Evolutionary conservation across 1,140 invertebrate species (phyloP), one percentile per base, ranked within the genome.

Genomic region (Heliconius himera): DNA sequence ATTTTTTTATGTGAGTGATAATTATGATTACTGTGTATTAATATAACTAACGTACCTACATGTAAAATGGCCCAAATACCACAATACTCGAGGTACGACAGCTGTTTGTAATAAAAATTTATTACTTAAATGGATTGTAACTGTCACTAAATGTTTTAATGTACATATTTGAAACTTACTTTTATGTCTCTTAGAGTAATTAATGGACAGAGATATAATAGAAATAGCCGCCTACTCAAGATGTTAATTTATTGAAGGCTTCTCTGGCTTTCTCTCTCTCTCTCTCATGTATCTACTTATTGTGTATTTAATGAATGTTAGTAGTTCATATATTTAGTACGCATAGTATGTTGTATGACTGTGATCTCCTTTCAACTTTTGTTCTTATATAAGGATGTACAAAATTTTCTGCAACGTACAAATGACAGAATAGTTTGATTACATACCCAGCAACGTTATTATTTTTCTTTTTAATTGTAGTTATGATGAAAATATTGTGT

Each of bases 291-390:
- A 20, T 1, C 4, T 8, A 41, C 56, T 13, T 46, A 46, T 41
- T n/a, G 22, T 29, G n/a, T 29, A 76, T 76, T 76, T 76, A 76
- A 76, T 76, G 29, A 76, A 76, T 60, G 60, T 56, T 26, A 70
- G 74, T 70, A 46, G 38, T 76, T 70, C 16, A 38, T 49, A 70
- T 76, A 70, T 33, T 76, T 41, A 70, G 74, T 76, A 49, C 36
- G 60, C 74, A 66, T 29, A 46, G 36, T 76, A 76, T 20, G 66
- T 41, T 38, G 56, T 29, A 56, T 20, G 41, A 54, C 36, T 60
- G 60, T 29, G 60, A 76, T 76, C 74, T 76, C 74, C 60, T 76
- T 76, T 76, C 74, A 70, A 33, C 74, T 70, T 49, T 66, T 66
- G 60, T 76, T 33, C 41, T 22, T 36, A 8, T 70, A 0, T 49